A percentile compares a stretch with the other conserved stretches of the same genome.
These are phyloP conservation scores for Dendrolimus pini DNA, from an alignment of 2,888 invertebrate species.

Conservation along the genomic window DNA sequence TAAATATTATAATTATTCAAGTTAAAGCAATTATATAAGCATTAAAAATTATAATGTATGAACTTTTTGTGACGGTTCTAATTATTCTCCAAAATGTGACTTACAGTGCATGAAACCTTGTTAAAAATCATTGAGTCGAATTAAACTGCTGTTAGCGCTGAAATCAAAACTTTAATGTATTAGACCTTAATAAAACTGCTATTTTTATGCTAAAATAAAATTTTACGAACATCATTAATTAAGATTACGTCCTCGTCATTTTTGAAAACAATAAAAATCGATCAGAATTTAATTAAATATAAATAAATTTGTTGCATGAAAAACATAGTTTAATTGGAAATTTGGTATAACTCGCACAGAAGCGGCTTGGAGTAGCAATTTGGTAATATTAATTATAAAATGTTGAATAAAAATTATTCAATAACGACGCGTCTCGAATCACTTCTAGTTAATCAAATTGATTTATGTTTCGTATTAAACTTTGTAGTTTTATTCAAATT, in stretches of 20 bases:
- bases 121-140: too few species aligned
- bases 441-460: background rate
- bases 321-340: too few species aligned
- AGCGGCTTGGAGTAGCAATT: background rate
- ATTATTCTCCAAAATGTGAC: too few species aligned
- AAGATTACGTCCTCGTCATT: background rate
- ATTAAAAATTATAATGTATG: too few species aligned
- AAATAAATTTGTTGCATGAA: background rate
- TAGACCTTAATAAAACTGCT: conserved; percentile 7
- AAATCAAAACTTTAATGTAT: background rate
- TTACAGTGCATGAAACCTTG: too few species aligned
- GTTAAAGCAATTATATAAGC: too few species aligned
- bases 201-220: background rate
- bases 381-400: conserved; percentile 10
- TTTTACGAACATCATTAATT: background rate
- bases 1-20: too few species aligned
- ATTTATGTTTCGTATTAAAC: background rate
- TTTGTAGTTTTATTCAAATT: too few species aligned
- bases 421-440: background rate
- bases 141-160: background rate
- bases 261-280: background rate
- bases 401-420: conserved; percentile 12
- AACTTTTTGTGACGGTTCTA: too few species aligned
- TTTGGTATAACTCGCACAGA: background rate
- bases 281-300: background rate